Base-by-base conservation (phyloP, 2,888 invertebrate species). In the Agrotis clavis region DNA sequence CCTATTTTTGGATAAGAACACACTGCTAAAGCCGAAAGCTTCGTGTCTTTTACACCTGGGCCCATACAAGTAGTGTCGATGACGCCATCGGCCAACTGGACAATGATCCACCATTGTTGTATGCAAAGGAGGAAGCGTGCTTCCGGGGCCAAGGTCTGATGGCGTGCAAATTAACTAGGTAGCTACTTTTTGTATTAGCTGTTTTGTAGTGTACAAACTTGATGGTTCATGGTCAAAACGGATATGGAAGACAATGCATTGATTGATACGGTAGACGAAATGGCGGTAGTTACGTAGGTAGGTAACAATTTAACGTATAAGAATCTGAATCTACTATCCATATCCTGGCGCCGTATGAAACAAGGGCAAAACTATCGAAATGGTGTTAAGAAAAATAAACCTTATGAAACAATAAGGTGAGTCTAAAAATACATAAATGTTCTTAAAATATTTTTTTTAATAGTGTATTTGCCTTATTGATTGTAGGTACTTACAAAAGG, bases 91-190 rank as follows among this genome's bases (percentile, higher is more conserved):
- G 81, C 84, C 79, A 86, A 89, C 86, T 90, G 88, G 85, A 87
- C 88, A 88, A 86, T 80, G 86, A 82, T 87, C 79, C 74, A 73
- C 85, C 85, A 91, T 92, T 92, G 90, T 92, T 89, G 83, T 89
- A 92, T 92, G 93, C 90, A 92, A 92, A 93, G 71, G 79, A 87
- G 86, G 86, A 88, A 90, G 90, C 91, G 91, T 88, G 91, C 88
- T 92, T 92, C 91, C 91, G 89, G 89, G 82, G 45, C 81, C 74
- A 74, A 69, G 79, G 83, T 76, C 77, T 81, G 84, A 84, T 79
- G 81, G 83, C 71, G 84, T 86, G 86, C 87, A 78, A 89, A 88
- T 87, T 83, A 85, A 70, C 71, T 67, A 79, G 51, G 25, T 69
- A 79, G 70, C 57, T 30, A 70, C 47, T 65, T 80, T 74, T 71